phyloP scores from a whole-genome alignment of 2,888 invertebrate species.

The Ectobius pallidus region DNA sequence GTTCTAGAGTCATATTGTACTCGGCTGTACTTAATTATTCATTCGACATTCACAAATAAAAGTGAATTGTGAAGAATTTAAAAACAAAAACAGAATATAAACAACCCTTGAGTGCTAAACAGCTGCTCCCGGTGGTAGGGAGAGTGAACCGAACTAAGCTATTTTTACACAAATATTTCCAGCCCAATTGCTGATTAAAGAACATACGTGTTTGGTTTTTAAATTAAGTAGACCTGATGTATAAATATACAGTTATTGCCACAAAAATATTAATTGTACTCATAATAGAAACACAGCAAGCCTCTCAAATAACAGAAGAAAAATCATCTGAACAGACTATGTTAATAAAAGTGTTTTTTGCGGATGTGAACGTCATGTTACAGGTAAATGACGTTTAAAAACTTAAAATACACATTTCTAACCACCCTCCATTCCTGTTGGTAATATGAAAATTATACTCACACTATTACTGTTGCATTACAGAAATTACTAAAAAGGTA shows the following conservation, averaged over 20 bases:
- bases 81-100: too few species aligned
- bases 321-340: neutral
- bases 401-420: constrained; percentile 28
- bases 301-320: neutral
- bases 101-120: too few species aligned
- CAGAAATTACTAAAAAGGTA: constrained; percentile 30
- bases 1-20: too few species aligned
- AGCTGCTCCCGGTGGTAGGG: too few species aligned
- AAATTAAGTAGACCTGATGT: too few species aligned
- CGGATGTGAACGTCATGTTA: constrained; percentile 8
- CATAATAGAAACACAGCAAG: neutral
- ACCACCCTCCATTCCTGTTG: constrained; percentile 11
- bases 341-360: constrained; percentile 15
- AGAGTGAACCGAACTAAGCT: too few species aligned
- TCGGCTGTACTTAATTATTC: too few species aligned
- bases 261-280: too few species aligned
- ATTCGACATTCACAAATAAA: too few species aligned
- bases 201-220: neutral
- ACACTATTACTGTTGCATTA: constrained; percentile 32
- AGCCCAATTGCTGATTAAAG: neutral
- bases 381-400: constrained; percentile 34
- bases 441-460: neutral
- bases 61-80: too few species aligned
- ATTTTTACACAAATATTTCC: too few species aligned
- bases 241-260: too few species aligned